Evolutionary conservation across 2,888 invertebrate species (phyloP).

Genomic region (Himalopsyche tibetana): DNA sequence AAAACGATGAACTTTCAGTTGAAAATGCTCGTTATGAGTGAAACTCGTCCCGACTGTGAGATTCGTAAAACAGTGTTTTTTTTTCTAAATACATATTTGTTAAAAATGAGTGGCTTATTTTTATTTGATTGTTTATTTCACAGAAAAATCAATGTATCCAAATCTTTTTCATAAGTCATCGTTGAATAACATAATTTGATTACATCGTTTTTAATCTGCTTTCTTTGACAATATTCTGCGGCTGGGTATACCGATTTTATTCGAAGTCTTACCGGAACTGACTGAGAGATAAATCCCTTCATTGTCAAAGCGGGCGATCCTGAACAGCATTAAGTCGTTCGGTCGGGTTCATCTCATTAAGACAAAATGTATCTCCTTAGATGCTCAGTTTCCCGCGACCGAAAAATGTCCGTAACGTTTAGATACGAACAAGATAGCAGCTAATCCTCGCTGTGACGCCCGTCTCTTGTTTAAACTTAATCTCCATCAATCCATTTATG

Average conservation of each 20-base stretch:
- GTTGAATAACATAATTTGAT: background rate
- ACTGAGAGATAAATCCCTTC: slow-evolving; percentile 24
- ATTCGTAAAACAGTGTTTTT: no score
- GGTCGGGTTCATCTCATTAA: slow-evolving; percentile 35
- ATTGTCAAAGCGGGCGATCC: slow-evolving; percentile 32
- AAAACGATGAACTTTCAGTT: no score
- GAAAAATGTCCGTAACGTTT: slow-evolving; percentile 34
- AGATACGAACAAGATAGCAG: slow-evolving; percentile 27
- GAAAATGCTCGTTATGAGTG: no score
- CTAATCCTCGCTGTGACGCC: slow-evolving; percentile 16
- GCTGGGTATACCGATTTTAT: background rate
- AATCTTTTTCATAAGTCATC: no score
- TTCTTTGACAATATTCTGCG: background rate
- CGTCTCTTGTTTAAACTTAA: slow-evolving; percentile 40
- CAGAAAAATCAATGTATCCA: no score
- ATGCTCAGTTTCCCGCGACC: slow-evolving; percentile 24
- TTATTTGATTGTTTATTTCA: no score
- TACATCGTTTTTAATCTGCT: background rate
- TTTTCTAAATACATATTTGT: no score
- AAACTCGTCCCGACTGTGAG: no score
- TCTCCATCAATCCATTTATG: slow-evolving; percentile 35
- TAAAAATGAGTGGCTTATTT: no score
- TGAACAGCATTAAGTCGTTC: slow-evolving; percentile 11
- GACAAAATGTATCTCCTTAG: slow-evolving; percentile 32
- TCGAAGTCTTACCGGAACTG: background rate